Evolutionary conservation across 64 coral and sea anemone genomes (phyloP), one percentile per base, ranked within the genome.

Genomic region (Acropora tenuis): DNA sequence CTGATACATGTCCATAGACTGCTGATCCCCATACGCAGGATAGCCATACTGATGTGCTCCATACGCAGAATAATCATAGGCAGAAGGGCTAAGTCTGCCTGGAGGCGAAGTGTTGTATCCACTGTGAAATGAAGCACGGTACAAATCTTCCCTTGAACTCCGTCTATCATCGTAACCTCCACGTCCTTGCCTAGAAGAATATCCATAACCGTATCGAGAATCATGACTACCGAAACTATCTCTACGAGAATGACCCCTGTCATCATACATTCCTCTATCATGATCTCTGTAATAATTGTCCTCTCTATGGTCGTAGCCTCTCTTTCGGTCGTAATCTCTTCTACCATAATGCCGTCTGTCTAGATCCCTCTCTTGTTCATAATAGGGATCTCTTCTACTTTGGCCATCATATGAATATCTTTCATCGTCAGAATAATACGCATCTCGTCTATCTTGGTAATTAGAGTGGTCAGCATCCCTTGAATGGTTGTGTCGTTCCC

Each of bases 1-100:
- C 43, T 85, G 82, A 71, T 85, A 85, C 41, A 85, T 46, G 82
- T 72, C 81, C 81, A 84, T 84, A 45, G 81, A 49, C 18, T 85
- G 82, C 5, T 43, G 16, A 71, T 85, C 82, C 16, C 43, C 6
- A 17, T 85, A 85, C 19, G 82, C 69, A 49, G 82, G 63, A 71
- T 85, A 85, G 18, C 63, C 46, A 8, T 71, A 85, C 61, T 49
- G 82, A 13, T 85, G 82, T 49, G 82, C 66, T 3, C 63, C 17
- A 18, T 85, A 85, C 4, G 63, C 46, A 44, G 82, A 47, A 69
- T 85, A 46, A 48, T 83, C 80, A 46, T 83, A 83, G 17, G 80
- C 9, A 85, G 12, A 13, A 0, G 82, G 82, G 44, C 44, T 85
- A 65, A 71, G 69, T 20, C 82, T 71, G 5, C 72, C 82, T 19